A percentile compares a stretch with the other conserved stretches of the same genome.
Conservation (phyloP, 2,888 invertebrate species). For the Carcina quercana region DNA sequence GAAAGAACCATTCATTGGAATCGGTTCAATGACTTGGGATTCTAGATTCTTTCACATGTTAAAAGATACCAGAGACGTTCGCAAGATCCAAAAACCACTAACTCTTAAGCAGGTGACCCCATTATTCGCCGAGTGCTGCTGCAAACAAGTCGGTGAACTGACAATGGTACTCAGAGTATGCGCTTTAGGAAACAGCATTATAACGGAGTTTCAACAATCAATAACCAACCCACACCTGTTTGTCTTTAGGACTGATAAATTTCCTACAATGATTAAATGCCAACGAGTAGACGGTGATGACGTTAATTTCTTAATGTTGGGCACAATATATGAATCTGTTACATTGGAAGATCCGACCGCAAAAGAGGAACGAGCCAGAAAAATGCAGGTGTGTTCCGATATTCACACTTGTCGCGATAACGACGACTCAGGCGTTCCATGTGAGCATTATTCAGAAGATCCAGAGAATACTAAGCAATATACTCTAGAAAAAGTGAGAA, state of each 20-base stretch:
- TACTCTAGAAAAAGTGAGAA: constrained; percentile 51
- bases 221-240: constrained; percentile 52
- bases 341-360: constrained; percentile 65
- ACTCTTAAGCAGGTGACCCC: constrained; percentile 41
- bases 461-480: too few relatives aligned
- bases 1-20: constrained; percentile 54
- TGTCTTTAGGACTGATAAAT: constrained; percentile 59
- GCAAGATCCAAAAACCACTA: constrained; percentile 43
- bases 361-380: too few relatives aligned
- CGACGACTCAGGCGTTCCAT: too few relatives aligned
- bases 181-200: constrained; percentile 62
- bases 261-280: constrained; percentile 60
- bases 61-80: constrained; percentile 46
- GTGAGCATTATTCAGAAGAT: too few relatives aligned
- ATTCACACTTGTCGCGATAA: too few relatives aligned
- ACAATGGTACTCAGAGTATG: constrained; percentile 62
- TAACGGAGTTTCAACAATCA: constrained; percentile 60
- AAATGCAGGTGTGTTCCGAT: too few relatives aligned
- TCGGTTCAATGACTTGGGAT: constrained; percentile 59
- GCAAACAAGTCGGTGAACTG: constrained; percentile 53
- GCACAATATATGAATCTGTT: constrained; percentile 56
- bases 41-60: constrained; percentile 63
- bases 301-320: constrained; percentile 60
- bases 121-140: constrained; percentile 47
- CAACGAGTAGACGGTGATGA: constrained; percentile 53